Percentiles rank a stretch among this genome's conserved stretches.
These are phyloP conservation scores for human (Homo sapiens) DNA, from an alignment of 2,113 vertebrate genomes.

Conservation along the genomic window GRCh38 chr12:76428001-76428500, in stretches of 20 bases:
- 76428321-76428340: background rate
- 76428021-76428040: background rate
- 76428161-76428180: background rate
- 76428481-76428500: background rate
- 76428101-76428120: background rate
- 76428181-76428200: background rate
- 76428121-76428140: background rate
- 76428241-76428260: background rate
- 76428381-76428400: background rate
- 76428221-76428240: background rate
- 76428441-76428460: background rate
- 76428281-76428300: background rate
- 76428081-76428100: background rate
- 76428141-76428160: background rate
- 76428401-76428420: background rate
- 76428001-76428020: background rate
- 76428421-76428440: constrained; percentile 22
- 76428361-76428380: background rate
- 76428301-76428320: background rate
- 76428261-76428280: background rate
- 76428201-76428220: background rate
- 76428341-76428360: background rate
- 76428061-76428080: background rate
- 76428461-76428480: background rate
- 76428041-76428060: background rate